These are phyloP conservation scores for Gavialis gangeticus DNA, from an alignment of 2,113 vertebrate species.

Conservation along the genomic window DNA sequence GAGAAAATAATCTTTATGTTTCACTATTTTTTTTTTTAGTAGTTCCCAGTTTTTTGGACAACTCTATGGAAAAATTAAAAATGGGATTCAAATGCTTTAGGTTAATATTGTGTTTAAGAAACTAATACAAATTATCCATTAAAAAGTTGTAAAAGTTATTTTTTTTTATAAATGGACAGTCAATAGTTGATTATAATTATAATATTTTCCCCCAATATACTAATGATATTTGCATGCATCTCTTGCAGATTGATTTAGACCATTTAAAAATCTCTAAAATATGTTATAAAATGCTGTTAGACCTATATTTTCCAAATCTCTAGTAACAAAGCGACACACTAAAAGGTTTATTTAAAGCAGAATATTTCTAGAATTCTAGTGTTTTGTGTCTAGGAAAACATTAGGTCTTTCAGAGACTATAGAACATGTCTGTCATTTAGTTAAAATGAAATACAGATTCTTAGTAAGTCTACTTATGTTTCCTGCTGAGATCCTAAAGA, in stretches of 20 bases:
- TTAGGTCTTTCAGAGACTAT: neutral
- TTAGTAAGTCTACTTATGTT: constrained; percentile 17
- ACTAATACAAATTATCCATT: neutral
- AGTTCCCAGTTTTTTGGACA: neutral
- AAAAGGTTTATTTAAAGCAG: neutral
- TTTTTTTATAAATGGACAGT: neutral
- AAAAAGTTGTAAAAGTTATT: neutral
- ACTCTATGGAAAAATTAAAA: neutral
- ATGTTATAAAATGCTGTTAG: constrained; percentile 6
- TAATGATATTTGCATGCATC: neutral
- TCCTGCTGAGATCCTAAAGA: neutral
- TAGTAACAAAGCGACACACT: neutral
- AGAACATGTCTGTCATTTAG: neutral
- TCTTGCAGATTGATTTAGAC: constrained; percentile 56
- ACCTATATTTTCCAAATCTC: neutral
- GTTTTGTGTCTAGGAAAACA: neutral
- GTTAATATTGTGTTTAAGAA: neutral
- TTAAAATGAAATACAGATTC: constrained; percentile 35
- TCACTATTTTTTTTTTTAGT: neutral
- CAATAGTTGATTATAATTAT: neutral
- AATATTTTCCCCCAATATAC: neutral
- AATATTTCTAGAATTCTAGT: neutral
- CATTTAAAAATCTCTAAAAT: constrained; percentile 12
- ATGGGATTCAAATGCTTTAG: neutral
- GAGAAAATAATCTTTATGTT: neutral